Evolutionary conservation across 1,140 invertebrate species (phyloP), one percentile per base, ranked within the genome.

Genomic region (Drosophila parabipectinata): DNA sequence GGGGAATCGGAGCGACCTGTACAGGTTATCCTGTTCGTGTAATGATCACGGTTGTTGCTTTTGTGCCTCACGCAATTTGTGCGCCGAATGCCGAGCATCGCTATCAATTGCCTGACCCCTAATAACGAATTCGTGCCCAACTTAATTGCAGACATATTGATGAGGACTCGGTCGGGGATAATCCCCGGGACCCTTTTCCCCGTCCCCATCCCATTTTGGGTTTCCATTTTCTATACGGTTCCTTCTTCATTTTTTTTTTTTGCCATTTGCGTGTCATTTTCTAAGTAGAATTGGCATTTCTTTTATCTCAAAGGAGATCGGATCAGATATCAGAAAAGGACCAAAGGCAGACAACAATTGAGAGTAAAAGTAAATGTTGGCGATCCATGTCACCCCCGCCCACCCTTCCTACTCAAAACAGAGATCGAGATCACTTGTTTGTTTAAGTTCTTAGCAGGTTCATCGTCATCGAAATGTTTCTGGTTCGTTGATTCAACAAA

Each of bases 221-320:
- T 63, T 69, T 39, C 50, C 62, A 67, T 37, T 44, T 66, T 66
- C 21, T 32, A 41, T 24, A 15, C 39, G 34, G 8, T 68, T 10
- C 39, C 60, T 72, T 21, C 21, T 21, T 18, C 18, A 18, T 18
- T 18, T 18, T 18, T 18, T 64, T 37, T 63, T 62, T 74, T 74
- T 48, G 83, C 79, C 79, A 87, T 88, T 87, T 87, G 83, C 83
- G 83, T 88, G 83, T 88, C 83, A 83, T 73, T 88, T 88, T 77
- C 71, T 61, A 71, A 69, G 66, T 64, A 73, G 87, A 88, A 87
- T 87, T 87, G 83, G 83, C 82, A 82, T 88, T 88, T 79, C 69
- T 82, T 81, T 87, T 59, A 69, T 50, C 39, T 55, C 6, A 24
- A 21, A n/a, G 37, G 34, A 64, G 57, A 73, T 60, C 63, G 76